Evolutionary conservation across 2,797 vertebrate genomes (phyloP), one percentile per base, ranked within the genome.

Genomic region (Rachycentron canadum): DNA sequence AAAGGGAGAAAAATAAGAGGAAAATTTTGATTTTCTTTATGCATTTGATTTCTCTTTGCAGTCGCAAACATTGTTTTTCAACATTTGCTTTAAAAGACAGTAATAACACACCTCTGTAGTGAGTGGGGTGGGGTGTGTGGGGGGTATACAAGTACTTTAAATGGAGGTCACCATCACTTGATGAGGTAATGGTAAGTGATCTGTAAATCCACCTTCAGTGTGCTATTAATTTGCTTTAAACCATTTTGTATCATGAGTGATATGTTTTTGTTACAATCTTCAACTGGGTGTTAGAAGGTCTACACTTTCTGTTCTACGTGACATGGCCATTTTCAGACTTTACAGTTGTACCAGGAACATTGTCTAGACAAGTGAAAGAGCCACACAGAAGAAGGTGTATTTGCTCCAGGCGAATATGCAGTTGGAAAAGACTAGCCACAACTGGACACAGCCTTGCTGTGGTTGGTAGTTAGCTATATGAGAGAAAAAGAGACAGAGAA

Each of bases 21-120:
- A 28, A 60, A n/a, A 17, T 59, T 72, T 79, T 59, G 69, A 71
- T 73, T 88, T 69, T 69, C 52, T 76, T 63, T 41, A 76, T 59
- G 40, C 23, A 69, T 55, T 58, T 50, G 3, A 79, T 76, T 91
- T 81, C 25, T 71, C 80, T 17, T 50, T 59, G 23, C 21, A 38
- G 21, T 30, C 34, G 61, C 38, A 59, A 55, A 63, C 30, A 69
- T 65, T 62, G 10, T 12, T 68, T 49, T 49, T 41, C 12, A 53
- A 56, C n/a, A 47, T 63, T 52, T 58, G 8, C 41, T 73, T 58
- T 57, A 71, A 73, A 61, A 41, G 25, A 59, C 16, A 26, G 41
- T 38, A 80, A 76, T 43, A 26, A 58, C 32, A 71, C 17, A 67
- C 19, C 21, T 53, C 30, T 70, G 9, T 7, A 11, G n/a, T 34